Conservation (phyloP, 1,140 invertebrate genomes). For the Mercenaria mercenaria region DNA sequence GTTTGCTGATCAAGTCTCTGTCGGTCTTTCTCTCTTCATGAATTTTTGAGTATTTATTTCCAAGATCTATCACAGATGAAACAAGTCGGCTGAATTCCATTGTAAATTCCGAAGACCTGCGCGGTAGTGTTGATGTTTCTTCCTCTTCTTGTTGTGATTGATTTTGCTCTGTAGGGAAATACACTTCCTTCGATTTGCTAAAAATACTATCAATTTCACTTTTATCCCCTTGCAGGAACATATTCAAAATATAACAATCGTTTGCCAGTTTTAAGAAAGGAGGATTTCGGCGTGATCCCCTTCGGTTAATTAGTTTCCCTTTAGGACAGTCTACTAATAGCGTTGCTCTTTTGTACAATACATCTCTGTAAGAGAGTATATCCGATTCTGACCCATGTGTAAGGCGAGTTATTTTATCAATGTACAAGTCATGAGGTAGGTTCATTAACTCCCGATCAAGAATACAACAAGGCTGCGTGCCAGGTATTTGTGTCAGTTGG, state of each 20-base stretch:
- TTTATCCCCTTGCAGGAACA: neutral
- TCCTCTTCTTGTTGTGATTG: neutral
- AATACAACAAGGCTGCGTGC: neutral
- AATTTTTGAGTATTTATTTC: neutral
- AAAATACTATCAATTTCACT: neutral
- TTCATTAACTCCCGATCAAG: neutral
- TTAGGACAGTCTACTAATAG: neutral
- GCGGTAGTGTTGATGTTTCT: too few relatives aligned
- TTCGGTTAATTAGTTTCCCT: neutral
- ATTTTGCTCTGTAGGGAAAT: neutral
- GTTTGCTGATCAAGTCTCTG: neutral
- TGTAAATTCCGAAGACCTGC: neutral
- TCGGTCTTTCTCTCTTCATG: neutral
- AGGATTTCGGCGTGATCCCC: slow-evolving; percentile 11
- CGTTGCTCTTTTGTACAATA: neutral
- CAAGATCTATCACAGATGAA: neutral
- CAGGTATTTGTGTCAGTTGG: slow-evolving; percentile 7
- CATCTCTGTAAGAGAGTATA: slow-evolving; percentile 14
- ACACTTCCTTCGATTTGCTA: neutral
- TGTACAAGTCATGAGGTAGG: neutral
- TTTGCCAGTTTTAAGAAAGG: neutral
- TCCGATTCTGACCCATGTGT: neutral
- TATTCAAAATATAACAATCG: neutral
- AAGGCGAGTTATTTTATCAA: neutral
- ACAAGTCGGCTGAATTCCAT: neutral